Percentiles rank a stretch among this genome's conserved stretches.
Evolutionary conservation across 2,888 invertebrate species (phyloP).

Genomic region (Platycnemis pennipes): DNA sequence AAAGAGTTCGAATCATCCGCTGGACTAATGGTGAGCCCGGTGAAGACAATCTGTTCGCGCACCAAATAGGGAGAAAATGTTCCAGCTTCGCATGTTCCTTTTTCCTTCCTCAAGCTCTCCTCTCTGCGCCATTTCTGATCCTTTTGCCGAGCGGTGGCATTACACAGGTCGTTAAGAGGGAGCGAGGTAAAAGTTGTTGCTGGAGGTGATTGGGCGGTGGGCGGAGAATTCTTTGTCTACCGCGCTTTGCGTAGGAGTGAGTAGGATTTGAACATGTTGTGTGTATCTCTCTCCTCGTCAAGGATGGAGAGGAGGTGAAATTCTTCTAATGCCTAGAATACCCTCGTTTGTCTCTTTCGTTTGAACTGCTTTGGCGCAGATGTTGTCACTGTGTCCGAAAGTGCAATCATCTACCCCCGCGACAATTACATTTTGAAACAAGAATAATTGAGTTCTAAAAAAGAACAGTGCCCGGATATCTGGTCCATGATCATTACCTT

Average conservation of each 20-base stretch:
- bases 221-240: neutral
- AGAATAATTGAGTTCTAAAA: conserved; percentile 14
- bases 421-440: neutral
- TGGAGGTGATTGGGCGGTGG: neutral
- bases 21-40: conserved; percentile 29
- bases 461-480: neutral
- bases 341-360: conserved; percentile 12
- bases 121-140: neutral
- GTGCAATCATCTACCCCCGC: conserved; percentile 26
- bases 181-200: neutral
- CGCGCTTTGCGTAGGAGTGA: conserved; percentile 6
- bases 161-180: conserved; percentile 32
- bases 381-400: neutral
- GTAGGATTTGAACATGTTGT: neutral
- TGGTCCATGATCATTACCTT: neutral
- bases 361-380: conserved; percentile 5
- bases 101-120: too few species aligned
- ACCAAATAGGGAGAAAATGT: conserved; percentile 38
- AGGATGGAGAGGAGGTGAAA: neutral
- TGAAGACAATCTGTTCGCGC: conserved; percentile 46
- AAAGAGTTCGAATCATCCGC: conserved; percentile 16
- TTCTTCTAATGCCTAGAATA: conserved; percentile 13
- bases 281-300: neutral
- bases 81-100: neutral
- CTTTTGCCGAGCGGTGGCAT: neutral